Evolutionary conservation across 2,113 vertebrate species (phyloP), one percentile per base, ranked within the genome.

Genomic region (Chiloscyllium plagiosum): DNA sequence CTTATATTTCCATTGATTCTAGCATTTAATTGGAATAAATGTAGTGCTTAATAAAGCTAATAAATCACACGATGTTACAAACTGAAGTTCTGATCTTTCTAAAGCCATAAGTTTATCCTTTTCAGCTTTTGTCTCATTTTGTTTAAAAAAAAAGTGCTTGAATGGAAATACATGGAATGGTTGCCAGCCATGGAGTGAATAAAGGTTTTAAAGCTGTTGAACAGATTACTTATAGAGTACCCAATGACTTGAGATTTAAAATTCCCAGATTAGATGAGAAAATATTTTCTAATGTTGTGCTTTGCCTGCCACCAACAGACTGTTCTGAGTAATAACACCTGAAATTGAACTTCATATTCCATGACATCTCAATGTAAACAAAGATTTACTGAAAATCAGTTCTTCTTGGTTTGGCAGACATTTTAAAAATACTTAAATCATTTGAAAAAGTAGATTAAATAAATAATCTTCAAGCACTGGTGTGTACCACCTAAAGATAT

Each of bases 251-350:
- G 69, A 72, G 37, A 95, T 50, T 72, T 70, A 17, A 72, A 95
- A 70, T 76, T 72, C 94, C 47, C 10, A 33, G 42, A 72, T 70
- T 47, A 76, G 26, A 50, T 50, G 52, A 29, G 47, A 76, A 94
- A 47, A 70, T 42, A 0, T 70, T 29, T 95, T 15, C 17, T 5
- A 50, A 95, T 13, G n/a, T 95, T 52, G 69, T 95, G 94, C 69
- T 52, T 47, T 26, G 68, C 24, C 94, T 95, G 94, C 94, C 94
- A 95, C 94, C 94, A 69, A 76, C 37, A 72, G 94, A 95, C 94
- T 52, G 68, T 72, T 72, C 69, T 72, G 47, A 76, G 94, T n/a
- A 52, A 95, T 76, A 76, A 47, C 94, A 95, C 42, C 72, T 95
- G 47, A 72, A 52, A 52, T 72, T 15, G 68, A 95, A 22, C 66